A percentile compares a stretch with the other conserved stretches of the same genome.
phyloP scores from a whole-genome alignment of 2,888 invertebrate species.

The Plemyria rubiginata region DNA sequence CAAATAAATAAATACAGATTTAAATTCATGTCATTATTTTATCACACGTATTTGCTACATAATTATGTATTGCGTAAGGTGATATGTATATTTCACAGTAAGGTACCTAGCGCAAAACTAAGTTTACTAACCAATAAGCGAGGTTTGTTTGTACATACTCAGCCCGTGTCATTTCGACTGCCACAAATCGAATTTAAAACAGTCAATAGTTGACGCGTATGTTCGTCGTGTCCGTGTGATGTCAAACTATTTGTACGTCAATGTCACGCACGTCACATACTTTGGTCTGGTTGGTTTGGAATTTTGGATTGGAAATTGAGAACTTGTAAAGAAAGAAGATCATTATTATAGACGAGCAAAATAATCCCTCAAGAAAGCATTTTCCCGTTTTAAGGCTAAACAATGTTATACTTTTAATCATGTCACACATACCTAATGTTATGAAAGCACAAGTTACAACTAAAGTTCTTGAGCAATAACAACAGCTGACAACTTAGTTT shows the following conservation, averaged over 20 bases:
- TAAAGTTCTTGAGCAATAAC: slow-evolving; percentile 32
- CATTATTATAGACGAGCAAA: slow-evolving; percentile 25
- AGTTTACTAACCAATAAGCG: too few species aligned
- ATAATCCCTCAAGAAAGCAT: slow-evolving; percentile 20
- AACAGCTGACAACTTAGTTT: slow-evolving; percentile 52
- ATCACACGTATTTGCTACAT: too few species aligned
- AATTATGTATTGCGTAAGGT: too few species aligned
- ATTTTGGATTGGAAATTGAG: slow-evolving; percentile 6
- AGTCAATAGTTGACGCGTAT: slow-evolving; percentile 33
- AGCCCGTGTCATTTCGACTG: too few species aligned
- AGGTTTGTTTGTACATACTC: too few species aligned
- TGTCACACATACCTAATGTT: slow-evolving; percentile 44
- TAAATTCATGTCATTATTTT: too few species aligned
- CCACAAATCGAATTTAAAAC: too few species aligned
- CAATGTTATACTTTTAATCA: slow-evolving; percentile 41
- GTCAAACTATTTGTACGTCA: slow-evolving; percentile 51
- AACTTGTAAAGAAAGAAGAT: slow-evolving; percentile 11
- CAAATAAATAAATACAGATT: too few species aligned
- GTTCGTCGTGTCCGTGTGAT: slow-evolving; percentile 64
- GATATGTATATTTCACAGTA: too few species aligned
- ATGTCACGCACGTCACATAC: slow-evolving; percentile 14
- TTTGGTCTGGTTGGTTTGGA: too few species aligned
- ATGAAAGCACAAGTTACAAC: slow-evolving; percentile 21
- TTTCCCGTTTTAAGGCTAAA: not conserved
- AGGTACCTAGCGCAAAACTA: too few species aligned